Evolutionary conservation across 2,797 vertebrate species (phyloP).

Genomic region (Chromobotia macracanthus): DNA sequence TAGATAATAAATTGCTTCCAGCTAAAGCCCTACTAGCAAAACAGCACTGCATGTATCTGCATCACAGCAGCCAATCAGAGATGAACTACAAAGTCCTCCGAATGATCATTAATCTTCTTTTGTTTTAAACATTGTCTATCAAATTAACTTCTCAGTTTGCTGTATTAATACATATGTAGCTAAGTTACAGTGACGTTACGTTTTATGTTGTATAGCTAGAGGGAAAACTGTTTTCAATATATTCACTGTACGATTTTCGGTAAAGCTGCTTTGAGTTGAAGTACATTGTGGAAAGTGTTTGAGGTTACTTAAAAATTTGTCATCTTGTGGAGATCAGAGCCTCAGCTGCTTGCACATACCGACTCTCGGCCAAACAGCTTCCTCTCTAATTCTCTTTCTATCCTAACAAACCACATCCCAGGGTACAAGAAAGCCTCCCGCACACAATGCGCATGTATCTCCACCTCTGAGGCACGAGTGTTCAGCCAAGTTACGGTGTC

Average conservation of each 20-base stretch:
- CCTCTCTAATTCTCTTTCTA: conserved; percentile 8
- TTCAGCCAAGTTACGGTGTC: conserved; percentile 19
- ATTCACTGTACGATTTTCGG: too few relatives aligned
- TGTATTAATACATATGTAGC: too few relatives aligned
- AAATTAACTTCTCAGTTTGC: too few relatives aligned
- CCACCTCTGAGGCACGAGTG: conserved; percentile 2
- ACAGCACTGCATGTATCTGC: too few relatives aligned
- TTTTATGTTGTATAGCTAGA: too few relatives aligned
- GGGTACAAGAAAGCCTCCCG: conserved; percentile 1
- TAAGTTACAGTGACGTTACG: too few relatives aligned
- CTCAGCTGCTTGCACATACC: background rate
- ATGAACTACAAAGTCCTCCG: background rate
- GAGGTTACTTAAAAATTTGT: background rate
- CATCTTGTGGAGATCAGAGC: background rate
- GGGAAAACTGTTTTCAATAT: too few relatives aligned
- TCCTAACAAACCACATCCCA: conserved; percentile 36
- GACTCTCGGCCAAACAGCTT: background rate
- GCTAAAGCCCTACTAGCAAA: background rate
- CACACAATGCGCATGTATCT: conserved; percentile 5
- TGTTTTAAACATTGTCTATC: too few relatives aligned
- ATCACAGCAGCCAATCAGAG: background rate
- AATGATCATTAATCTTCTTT: background rate
- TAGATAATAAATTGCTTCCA: background rate
- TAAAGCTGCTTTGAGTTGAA: too few relatives aligned
- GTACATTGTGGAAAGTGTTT: too few relatives aligned